A percentile compares a stretch with the other conserved stretches of the same genome.
phyloP scores from a whole-genome alignment of 2,113 vertebrate species.

The Actenoides lindsayi region DNA sequence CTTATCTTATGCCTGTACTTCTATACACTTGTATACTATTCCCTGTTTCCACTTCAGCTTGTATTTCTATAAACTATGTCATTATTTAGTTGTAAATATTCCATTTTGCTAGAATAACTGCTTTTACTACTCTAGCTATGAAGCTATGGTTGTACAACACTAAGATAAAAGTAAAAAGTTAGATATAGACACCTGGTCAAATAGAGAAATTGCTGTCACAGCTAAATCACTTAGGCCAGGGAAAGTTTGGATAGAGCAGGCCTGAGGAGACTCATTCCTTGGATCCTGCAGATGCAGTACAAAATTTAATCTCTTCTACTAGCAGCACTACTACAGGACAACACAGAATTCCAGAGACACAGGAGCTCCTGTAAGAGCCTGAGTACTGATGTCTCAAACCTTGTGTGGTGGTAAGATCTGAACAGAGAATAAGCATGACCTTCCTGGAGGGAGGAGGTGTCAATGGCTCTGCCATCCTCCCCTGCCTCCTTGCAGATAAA shows the following conservation, averaged over 20 bases:
- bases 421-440: no score
- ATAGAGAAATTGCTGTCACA: background rate
- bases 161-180: background rate
- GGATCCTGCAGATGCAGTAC: background rate
- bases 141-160: background rate
- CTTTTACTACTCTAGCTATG: background rate
- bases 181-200: background rate
- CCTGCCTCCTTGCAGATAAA: no score
- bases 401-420: no score
- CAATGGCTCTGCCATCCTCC: no score
- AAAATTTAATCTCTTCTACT: background rate
- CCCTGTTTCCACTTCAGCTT: background rate
- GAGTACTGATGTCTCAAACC: no score
- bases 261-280: background rate
- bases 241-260: background rate
- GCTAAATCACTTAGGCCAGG: background rate
- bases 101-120: background rate
- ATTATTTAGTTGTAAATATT: background rate
- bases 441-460: no score
- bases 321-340: background rate
- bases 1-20: background rate
- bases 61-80: background rate
- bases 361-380: background rate
- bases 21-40: background rate
- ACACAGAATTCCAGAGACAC: background rate